Evolutionary conservation across 2,888 invertebrate species (phyloP).

Genomic region (Syritta pipiens): DNA sequence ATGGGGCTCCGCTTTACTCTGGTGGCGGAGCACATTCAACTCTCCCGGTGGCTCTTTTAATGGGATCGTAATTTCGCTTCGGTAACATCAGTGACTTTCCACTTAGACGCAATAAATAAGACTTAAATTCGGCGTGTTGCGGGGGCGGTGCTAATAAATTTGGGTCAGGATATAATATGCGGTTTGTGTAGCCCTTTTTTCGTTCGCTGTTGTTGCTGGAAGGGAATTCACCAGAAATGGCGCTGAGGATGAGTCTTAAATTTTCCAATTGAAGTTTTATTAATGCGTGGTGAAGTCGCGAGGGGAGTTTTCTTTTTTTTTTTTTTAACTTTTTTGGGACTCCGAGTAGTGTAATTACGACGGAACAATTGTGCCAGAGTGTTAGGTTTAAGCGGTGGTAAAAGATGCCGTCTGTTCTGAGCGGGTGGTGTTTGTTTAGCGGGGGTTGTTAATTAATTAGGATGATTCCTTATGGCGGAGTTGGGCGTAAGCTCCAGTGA

Average conservation of each 20-base stretch:
- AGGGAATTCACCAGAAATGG: constrained; percentile 18
- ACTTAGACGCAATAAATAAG: constrained; percentile 52
- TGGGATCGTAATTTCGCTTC: constrained; percentile 52
- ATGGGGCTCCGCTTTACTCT: constrained; percentile 2
- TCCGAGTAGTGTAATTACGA: too few relatives aligned
- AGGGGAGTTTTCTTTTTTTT: too few relatives aligned
- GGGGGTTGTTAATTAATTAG: too few relatives aligned
- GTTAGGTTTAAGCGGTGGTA: too few relatives aligned
- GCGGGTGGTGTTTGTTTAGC: too few relatives aligned
- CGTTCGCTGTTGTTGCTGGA: not conserved
- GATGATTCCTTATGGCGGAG: too few relatives aligned
- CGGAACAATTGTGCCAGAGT: too few relatives aligned
- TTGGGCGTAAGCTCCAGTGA: too few relatives aligned
- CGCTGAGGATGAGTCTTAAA: constrained; percentile 25
- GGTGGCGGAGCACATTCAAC: not conserved
- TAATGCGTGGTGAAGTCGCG: too few relatives aligned
- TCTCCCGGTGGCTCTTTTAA: constrained; percentile 29
- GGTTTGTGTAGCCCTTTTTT: constrained; percentile 23
- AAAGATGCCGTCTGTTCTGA: too few relatives aligned
- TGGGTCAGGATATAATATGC: constrained; percentile 38
- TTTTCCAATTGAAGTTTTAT: constrained; percentile 47
- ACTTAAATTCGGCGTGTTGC: constrained; percentile 20
- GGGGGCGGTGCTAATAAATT: constrained; percentile 47
- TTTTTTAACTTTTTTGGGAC: too few relatives aligned
- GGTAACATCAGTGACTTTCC: constrained; percentile 53